Base-by-base conservation (phyloP, 2,888 invertebrate species). In the Neoscelio sp. region DNA sequence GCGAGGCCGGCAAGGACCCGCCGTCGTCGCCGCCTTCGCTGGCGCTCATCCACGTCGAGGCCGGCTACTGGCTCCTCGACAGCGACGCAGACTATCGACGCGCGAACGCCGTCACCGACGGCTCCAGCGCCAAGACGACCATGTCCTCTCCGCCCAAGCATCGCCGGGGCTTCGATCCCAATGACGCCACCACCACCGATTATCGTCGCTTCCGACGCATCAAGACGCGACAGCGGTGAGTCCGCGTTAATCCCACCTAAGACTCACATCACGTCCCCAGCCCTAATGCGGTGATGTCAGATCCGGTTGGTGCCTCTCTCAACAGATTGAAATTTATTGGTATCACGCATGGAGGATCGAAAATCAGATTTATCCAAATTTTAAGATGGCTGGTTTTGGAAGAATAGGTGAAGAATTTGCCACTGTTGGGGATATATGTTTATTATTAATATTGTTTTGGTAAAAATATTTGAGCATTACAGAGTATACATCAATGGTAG, bases 91-190 rank as follows among this genome's bases (percentile, higher is more conserved):
- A 67, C 65, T 73, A 44, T 23, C 74, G 70, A 40, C 70, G 64
- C 35, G 58, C 58, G 8, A 64, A 68, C 62, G 71, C 56, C 70
- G 81, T 80, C 75, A 82, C 84, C 56, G 85, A 82, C 82, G 85
- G 82, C 77, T 85, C 78, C 75, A 85, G 78, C 75, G 80, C 83
- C 40, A 85, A 85, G 68, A 81, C 78, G 48, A 85, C 83, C 58
- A 88, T 89, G 88, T 88, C 89, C 74, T 88, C 89, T 33, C 86
- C 89, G 76, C 86, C 88, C 8, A 88, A 88, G 75, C 88, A 89
- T 77, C 88, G 89, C 42, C 83, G 89, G 82, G 88, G 87, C 79
- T 89, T 89, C 82, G 89, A 89, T 82, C 85, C 87, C 79, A 88
- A 86, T 73, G 89, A 88, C 76, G 82, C 86, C 7, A 84, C 85